A percentile compares a stretch with the other conserved stretches of the same genome.
These are phyloP conservation scores for Scaptomyza reducta DNA, from an alignment of 2,888 invertebrate genomes.

Conservation along the genomic window DNA sequence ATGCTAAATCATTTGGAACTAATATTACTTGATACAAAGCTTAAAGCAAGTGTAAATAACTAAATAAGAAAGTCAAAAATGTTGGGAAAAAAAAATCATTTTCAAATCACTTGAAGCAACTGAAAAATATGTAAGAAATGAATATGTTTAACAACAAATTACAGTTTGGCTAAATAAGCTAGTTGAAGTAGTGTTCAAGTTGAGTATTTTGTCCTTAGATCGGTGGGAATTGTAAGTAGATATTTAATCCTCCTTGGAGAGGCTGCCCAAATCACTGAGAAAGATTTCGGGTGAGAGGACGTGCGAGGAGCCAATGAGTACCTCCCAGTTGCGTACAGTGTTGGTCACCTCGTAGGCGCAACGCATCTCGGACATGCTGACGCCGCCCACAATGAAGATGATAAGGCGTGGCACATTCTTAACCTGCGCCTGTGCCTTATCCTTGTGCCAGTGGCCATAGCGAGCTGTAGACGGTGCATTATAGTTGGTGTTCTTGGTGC, in stretches of 20 bases:
- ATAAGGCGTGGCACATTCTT: constrained; percentile 98
- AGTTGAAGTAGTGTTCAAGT: constrained; percentile 11
- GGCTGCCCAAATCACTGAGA: constrained; percentile 90
- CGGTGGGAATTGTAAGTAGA: background rate
- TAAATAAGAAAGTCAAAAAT: background rate
- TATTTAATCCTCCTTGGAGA: constrained; percentile 84
- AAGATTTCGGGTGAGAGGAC: constrained; percentile 98
- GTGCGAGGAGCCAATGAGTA: constrained; percentile 98
- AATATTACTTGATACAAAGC: background rate
- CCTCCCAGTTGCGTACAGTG: constrained; percentile 98
- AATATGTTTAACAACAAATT: constrained; percentile 39
- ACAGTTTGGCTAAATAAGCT: constrained; percentile 55
- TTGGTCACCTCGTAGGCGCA: constrained; percentile 99
- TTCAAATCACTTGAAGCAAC: background rate
- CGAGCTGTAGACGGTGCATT: constrained; percentile 97
- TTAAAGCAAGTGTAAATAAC: constrained; percentile 1
- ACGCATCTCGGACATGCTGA: constrained; percentile 98
- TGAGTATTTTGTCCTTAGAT: background rate
- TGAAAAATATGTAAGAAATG: background rate
- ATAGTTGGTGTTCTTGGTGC: constrained; percentile 93
- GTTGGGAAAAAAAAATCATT: no score
- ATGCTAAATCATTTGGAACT: background rate
- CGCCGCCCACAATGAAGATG: constrained; percentile 98
- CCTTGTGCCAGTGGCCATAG: constrained; percentile 99
- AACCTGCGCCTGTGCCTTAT: constrained; percentile 96